Percentiles rank a stretch among this genome's conserved stretches.
Evolutionary conservation across 2,888 invertebrate genomes (phyloP).

Genomic region (Blomia tropicalis): DNA sequence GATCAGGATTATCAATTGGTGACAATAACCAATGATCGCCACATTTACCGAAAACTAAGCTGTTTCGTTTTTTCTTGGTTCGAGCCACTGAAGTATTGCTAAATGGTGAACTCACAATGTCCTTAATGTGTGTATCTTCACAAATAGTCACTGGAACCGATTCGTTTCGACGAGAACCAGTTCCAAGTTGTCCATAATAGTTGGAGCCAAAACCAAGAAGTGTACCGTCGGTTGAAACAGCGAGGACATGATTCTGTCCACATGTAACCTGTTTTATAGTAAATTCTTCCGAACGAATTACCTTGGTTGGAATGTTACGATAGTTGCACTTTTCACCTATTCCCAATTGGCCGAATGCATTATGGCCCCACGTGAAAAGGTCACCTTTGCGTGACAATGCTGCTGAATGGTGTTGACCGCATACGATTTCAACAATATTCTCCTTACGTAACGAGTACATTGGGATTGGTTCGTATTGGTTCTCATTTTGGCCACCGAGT

Average conservation of each 20-base stretch:
- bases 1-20: conserved; percentile 6
- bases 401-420: conserved; percentile 21
- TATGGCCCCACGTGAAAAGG: conserved; percentile 21
- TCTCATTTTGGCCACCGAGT: conserved; percentile 2
- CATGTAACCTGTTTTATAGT: conserved; percentile 3
- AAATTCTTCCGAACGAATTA: background rate
- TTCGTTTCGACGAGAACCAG: background rate
- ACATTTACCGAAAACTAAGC: conserved; percentile 9
- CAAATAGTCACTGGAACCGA: background rate
- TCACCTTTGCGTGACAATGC: conserved; percentile 10
- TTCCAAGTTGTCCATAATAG: conserved; percentile 8
- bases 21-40: conserved; percentile 4
- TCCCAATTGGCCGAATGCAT: conserved; percentile 20
- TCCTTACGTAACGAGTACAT: background rate
- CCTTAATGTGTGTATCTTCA: background rate
- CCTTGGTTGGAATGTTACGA: conserved; percentile 15
- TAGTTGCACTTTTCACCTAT: background rate
- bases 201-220: conserved; percentile 2
- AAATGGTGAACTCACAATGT: conserved; percentile 7
- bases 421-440: conserved; percentile 10
- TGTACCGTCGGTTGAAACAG: background rate
- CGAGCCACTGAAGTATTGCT: conserved; percentile 10
- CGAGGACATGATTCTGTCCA: conserved; percentile 16
- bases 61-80: conserved; percentile 1
- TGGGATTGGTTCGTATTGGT: background rate